Conservation (phyloP, 1,140 invertebrate genomes). For the Pogonus chalceus region DNA sequence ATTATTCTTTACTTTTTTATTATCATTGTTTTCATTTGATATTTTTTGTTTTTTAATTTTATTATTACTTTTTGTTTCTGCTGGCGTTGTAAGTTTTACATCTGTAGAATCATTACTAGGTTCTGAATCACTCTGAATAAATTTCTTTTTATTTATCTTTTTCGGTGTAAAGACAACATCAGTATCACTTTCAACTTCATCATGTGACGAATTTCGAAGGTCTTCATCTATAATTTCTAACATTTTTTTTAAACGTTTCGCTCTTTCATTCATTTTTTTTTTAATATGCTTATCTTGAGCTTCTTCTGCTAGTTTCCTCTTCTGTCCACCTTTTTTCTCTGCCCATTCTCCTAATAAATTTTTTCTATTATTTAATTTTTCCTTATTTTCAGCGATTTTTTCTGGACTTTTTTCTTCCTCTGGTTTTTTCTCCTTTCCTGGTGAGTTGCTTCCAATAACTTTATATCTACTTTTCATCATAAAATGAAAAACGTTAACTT, state of each 20-base stretch:
- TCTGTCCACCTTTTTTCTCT: conserved; percentile 41
- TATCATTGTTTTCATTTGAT: background rate
- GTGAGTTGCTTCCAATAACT: conserved; percentile 48
- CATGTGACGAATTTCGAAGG: background rate
- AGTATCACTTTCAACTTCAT: background rate
- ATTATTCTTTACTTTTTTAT: background rate
- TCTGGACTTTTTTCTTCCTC: conserved; percentile 18
- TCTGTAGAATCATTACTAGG: conserved; percentile 10
- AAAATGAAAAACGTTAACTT: conserved; percentile 46
- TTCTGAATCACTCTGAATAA: conserved; percentile 14
- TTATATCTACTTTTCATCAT: conserved; percentile 53
- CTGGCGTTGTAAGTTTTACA: background rate
- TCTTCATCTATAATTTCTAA: conserved; percentile 21
- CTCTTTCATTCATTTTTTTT: conserved; percentile 42
- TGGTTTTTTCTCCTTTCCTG: conserved; percentile 38
- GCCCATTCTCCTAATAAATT: conserved; percentile 46
- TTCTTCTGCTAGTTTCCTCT: conserved; percentile 43
- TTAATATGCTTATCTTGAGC: conserved; percentile 41
- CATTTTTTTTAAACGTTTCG: conserved; percentile 43
- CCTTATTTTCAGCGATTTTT: conserved; percentile 29
- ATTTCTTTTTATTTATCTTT: conserved; percentile 8
- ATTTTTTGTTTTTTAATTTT: background rate
- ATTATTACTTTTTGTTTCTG: background rate
- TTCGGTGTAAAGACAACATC: conserved; percentile 10
- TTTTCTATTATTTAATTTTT: conserved; percentile 39